A percentile compares a stretch with the other conserved stretches of the same genome.
Conservation (phyloP, 2,113 vertebrate genomes). For the Triplophysa rosa region DNA sequence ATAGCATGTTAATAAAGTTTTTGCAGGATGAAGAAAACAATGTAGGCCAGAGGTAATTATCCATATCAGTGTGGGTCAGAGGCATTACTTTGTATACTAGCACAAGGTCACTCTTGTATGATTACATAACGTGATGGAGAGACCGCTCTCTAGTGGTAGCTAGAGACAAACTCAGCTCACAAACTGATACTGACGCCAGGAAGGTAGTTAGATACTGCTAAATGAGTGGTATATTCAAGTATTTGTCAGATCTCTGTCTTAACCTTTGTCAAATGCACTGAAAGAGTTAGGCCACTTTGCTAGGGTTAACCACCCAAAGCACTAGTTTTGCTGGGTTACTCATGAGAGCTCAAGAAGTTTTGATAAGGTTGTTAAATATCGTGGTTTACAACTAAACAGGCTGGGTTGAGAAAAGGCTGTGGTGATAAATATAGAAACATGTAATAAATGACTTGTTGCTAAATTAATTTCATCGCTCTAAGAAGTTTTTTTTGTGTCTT, state of each 20-base stretch:
- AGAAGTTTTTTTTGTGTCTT: background rate
- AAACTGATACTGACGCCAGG: background rate
- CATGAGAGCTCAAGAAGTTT: background rate
- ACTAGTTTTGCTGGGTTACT: too few species aligned
- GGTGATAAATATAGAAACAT: background rate
- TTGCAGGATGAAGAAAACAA: slow-evolving; percentile 40
- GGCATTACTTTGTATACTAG: slow-evolving; percentile 49
- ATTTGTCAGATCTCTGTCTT: background rate
- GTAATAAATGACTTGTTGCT: too few species aligned
- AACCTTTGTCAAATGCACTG: background rate
- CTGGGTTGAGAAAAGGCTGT: background rate
- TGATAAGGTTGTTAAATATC: background rate
- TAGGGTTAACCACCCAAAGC: background rate
- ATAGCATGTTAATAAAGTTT: background rate
- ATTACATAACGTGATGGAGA: slow-evolving; percentile 51
- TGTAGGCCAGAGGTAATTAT: slow-evolving; percentile 54
- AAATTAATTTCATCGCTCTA: background rate
- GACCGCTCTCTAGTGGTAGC: slow-evolving; percentile 52
- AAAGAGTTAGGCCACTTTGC: background rate
- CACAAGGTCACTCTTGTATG: slow-evolving; percentile 49
- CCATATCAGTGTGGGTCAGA: slow-evolving; percentile 53
- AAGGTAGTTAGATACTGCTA: background rate
- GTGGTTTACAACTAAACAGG: background rate
- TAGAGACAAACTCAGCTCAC: background rate
- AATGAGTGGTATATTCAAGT: background rate